Base-by-base conservation (phyloP, 2,797 vertebrate species). In the Chelonia mydas region DNA sequence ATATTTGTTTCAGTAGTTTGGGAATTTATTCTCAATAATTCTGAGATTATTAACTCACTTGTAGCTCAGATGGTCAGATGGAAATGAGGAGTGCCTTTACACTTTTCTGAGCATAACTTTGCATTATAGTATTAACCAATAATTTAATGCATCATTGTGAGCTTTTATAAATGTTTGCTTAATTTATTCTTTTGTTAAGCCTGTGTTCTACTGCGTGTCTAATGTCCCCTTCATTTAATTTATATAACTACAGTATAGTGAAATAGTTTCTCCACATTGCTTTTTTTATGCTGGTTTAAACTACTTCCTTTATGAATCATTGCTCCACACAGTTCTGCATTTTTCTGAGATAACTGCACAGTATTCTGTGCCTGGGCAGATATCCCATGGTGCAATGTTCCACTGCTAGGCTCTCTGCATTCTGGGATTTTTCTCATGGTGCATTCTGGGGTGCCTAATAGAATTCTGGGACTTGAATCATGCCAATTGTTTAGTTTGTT, bases 61-160 rank as follows among this genome's bases (percentile, higher is more conserved):
- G 37, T 83, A 51, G 2, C 57, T 91, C 80, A 51, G 3, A 47
- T 83, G 10, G 77, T 94, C 0, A 0, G 19, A 79, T 91, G 13
- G 2, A 0, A 65, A n/a, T 77, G 59, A 45, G 45, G 49, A 61
- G 2, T 17, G 13, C 5, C 21, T 0, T 0, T 21, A 11, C 28
- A 55, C 11, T 55, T 84, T 57, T 86, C 4, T n/a, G 31, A 59
- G 49, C 37, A 2, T 76, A 33, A 68, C 21, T 86, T 89, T 50
- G 37, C 11, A 41, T 50, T 84, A 6, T 50, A 74, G 28, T 49
- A 5, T 90, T 72, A 84, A 78, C 2, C 1, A 81, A 50, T 81
- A 72, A 72, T 41, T 72, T 23, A 27, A 33, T 37, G n/a, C 91
- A 49, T 86, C 49, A 50, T 47, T 16, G 57, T 55, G 27, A 49